Base-by-base conservation (phyloP, 2,888 invertebrate genomes). In the Cerceris rybyensis region DNA sequence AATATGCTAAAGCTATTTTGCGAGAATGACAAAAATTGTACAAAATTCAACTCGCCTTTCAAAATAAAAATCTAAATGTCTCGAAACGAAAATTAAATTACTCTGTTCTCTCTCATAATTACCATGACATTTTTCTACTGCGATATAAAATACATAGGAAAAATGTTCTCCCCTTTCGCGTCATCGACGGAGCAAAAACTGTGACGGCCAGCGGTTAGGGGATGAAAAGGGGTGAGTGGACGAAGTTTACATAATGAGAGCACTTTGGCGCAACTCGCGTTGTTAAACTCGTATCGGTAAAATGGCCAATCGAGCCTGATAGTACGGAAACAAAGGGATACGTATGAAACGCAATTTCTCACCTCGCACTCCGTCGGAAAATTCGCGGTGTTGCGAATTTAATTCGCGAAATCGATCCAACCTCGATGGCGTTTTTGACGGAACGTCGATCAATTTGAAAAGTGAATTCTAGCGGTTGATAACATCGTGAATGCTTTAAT, bases 271-370 rank as follows among this genome's bases (percentile, higher is more conserved):
- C n/a, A n/a, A n/a, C 11, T 11, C 46, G 0, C 11, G 50, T 28
- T 42, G 28, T 9, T 9, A 16, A 17, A 39, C 9, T 52, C 42
- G 52, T 63, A 59, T 71, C 46, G 17, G 9, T 9, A 16, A 77
- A 41, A 69, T 64, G 46, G 46, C 11, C 8, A 1, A 11, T 11
- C 46, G 46, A 8, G 46, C 1, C 11, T 46, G 46, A 46, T 8
- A 46, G 11, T 6, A 11, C 46, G 11, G 11, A 46, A 11, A 11
- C 11, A 11, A 11, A 46, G 28, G 28, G 28, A 28, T 28, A 28
- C 4, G 28, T 28, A 28, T 28, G 28, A 28, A 28, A 28, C 28
- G 28, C 4, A 28, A 28, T 28, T 28, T 28, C 28, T 28, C 28
- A 28, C 28, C 28, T 28, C 2, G 28, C 28, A 1, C 4, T 28